Percentiles rank a stretch among this genome's conserved stretches.
phyloP scores from a whole-genome alignment of 2,888 invertebrate genomes.

The Pseudococcus jackbeardsleyi region DNA sequence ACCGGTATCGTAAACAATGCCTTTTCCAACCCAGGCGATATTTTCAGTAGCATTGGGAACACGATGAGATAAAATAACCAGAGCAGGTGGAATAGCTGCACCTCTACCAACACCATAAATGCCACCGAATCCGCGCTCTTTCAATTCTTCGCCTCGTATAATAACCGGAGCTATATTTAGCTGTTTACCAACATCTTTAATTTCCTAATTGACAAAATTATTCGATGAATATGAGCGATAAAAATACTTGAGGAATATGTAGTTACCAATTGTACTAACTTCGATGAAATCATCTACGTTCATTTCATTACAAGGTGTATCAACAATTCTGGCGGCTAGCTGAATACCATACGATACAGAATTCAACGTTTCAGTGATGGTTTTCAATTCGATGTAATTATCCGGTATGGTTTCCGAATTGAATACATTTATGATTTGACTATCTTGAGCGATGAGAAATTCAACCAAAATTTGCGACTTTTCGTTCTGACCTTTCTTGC shows the following conservation, averaged over 20 bases:
- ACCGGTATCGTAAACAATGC: slow-evolving; percentile 94
- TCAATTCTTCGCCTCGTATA: slow-evolving; percentile 84
- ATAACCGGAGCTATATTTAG: slow-evolving; percentile 78
- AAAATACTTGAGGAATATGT: too few relatives aligned
- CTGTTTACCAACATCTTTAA: slow-evolving; percentile 76
- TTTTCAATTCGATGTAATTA: slow-evolving; percentile 70
- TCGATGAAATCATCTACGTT: slow-evolving; percentile 83
- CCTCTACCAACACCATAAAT: slow-evolving; percentile 87
- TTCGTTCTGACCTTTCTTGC: slow-evolving; percentile 64
- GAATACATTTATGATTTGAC: slow-evolving; percentile 65
- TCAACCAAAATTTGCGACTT: slow-evolving; percentile 73
- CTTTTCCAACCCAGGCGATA: slow-evolving; percentile 93
- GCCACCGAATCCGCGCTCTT: slow-evolving; percentile 85
- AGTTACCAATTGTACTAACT: slow-evolving; percentile 70
- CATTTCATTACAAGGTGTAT: slow-evolving; percentile 88
- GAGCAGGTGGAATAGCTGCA: slow-evolving; percentile 73
- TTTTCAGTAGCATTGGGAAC: slow-evolving; percentile 75
- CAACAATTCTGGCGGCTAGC: slow-evolving; percentile 84
- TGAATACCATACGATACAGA: slow-evolving; percentile 77
- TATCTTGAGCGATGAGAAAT: slow-evolving; percentile 71
- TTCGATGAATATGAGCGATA: too few relatives aligned
- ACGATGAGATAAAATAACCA: slow-evolving; percentile 78
- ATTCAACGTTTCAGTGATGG: slow-evolving; percentile 74
- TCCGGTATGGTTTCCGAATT: slow-evolving; percentile 29
- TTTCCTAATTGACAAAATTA: slow-evolving; percentile 74